Percentiles rank a stretch among this genome's conserved stretches.
Conservation (phyloP, 2,113 vertebrate species). For the Oncorhynchus nerka region DNA sequence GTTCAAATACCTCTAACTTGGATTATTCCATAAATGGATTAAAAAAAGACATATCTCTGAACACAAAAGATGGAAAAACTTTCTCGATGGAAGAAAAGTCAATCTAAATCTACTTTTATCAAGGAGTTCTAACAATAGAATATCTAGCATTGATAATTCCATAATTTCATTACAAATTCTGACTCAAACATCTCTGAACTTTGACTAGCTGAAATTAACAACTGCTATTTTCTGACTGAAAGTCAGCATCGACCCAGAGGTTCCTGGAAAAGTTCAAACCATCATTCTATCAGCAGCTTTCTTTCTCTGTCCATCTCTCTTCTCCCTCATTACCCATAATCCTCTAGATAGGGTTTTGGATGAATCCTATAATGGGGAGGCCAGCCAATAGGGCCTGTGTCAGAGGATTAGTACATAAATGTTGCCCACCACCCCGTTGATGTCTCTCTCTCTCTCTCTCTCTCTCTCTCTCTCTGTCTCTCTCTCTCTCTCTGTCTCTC, state of each 20-base stretch:
- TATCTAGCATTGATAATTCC: no score
- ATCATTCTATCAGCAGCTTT: slow-evolving; percentile 6
- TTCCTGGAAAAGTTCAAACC: slow-evolving; percentile 12
- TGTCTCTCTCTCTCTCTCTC: not conserved
- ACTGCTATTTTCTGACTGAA: no score
- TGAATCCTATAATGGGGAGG: slow-evolving; percentile 1
- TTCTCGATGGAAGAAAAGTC: no score
- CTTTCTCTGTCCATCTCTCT: slow-evolving; percentile 9
- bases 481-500: no score
- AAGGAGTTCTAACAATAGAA: no score
- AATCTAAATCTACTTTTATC: no score
- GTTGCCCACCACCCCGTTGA: slow-evolving; percentile 22
- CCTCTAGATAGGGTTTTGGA: slow-evolving; percentile 9
- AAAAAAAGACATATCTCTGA: not conserved
- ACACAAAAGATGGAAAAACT: not conserved
- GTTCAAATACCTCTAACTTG: no score
- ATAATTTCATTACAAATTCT: not conserved
- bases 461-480: no score
- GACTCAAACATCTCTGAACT: not conserved
- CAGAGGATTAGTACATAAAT: slow-evolving; percentile 15
- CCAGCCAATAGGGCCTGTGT: slow-evolving; percentile 14
- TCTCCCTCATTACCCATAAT: slow-evolving; percentile 31
- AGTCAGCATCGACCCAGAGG: no score
- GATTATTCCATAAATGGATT: no score
- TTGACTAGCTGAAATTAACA: not conserved